Conservation (phyloP, 2,888 invertebrate species). For the Allacma fusca region DNA sequence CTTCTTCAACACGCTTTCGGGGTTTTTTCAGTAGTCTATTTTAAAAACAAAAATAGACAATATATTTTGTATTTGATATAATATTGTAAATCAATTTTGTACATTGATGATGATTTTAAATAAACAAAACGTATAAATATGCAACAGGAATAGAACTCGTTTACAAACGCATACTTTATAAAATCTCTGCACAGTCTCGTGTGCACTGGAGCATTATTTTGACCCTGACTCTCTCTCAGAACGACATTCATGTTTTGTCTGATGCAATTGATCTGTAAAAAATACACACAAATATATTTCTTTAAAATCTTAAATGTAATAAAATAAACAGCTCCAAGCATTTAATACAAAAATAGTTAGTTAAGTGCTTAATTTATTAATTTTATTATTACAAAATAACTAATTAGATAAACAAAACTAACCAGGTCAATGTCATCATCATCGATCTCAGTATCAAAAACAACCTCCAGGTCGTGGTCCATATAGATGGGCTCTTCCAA, state of each 20-base stretch:
- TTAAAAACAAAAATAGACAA: too few relatives aligned
- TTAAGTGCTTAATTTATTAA: too few relatives aligned
- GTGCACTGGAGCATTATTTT: conserved; percentile 49
- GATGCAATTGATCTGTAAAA: conserved; percentile 75
- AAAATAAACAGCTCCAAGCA: too few relatives aligned
- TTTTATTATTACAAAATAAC: too few relatives aligned
- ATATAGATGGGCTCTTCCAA: conserved; percentile 69
- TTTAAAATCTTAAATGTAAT: too few relatives aligned
- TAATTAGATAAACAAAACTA: too few relatives aligned
- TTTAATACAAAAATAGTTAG: too few relatives aligned
- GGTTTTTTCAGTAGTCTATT: conserved; percentile 44
- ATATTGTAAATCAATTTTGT: too few relatives aligned
- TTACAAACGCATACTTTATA: background rate
- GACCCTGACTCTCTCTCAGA: conserved; percentile 65
- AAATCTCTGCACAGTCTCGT: conserved; percentile 13
- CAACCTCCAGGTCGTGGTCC: conserved; percentile 84
- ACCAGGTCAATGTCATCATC: conserved; percentile 66
- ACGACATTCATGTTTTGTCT: conserved; percentile 77
- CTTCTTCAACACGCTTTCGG: conserved; percentile 51
- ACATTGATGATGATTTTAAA: too few relatives aligned
- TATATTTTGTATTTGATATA: too few relatives aligned
- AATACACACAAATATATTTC: background rate
- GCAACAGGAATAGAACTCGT: too few relatives aligned
- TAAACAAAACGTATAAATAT: too few relatives aligned
- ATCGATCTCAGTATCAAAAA: conserved; percentile 77